Evolutionary conservation across 2,113 vertebrate species (phyloP).

Genomic region (Varanus komodoensis): DNA sequence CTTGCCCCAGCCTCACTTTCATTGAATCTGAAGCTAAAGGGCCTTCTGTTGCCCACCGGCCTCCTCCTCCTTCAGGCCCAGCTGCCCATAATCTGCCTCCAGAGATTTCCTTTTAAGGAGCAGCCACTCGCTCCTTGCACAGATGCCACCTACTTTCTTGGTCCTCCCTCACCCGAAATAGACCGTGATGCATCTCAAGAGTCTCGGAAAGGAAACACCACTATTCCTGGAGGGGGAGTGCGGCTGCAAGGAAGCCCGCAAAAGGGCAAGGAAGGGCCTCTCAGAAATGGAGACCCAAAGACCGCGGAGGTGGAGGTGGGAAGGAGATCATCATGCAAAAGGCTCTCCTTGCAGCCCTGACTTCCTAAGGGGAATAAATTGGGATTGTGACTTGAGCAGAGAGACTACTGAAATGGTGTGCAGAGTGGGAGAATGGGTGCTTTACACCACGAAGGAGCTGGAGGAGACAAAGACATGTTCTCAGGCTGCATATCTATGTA

Average conservation of each 20-base stretch:
- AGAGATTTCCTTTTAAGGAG: constrained; percentile 43
- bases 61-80: neutral
- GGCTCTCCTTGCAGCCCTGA: neutral
- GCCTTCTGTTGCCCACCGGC: too few species aligned
- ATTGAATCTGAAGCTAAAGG: neutral
- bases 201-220: constrained; percentile 15
- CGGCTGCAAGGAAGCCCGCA: neutral
- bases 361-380: neutral
- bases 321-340: neutral
- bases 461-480: neutral
- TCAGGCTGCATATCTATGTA: neutral
- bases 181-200: constrained; percentile 4
- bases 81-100: neutral
- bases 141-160: constrained; percentile 1
- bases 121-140: constrained; percentile 7
- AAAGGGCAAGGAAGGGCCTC: constrained; percentile 1
- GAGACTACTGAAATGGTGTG: neutral
- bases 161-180: constrained; percentile 25
- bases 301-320: neutral
- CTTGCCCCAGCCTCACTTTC: neutral
- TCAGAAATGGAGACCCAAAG: neutral
- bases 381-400: neutral
- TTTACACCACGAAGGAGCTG: neutral
- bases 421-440: too few species aligned
- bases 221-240: neutral